A percentile compares a stretch with the other conserved stretches of the same genome.
phyloP scores from a whole-genome alignment of 2,888 invertebrate genomes.

The Sisyra nigra region DNA sequence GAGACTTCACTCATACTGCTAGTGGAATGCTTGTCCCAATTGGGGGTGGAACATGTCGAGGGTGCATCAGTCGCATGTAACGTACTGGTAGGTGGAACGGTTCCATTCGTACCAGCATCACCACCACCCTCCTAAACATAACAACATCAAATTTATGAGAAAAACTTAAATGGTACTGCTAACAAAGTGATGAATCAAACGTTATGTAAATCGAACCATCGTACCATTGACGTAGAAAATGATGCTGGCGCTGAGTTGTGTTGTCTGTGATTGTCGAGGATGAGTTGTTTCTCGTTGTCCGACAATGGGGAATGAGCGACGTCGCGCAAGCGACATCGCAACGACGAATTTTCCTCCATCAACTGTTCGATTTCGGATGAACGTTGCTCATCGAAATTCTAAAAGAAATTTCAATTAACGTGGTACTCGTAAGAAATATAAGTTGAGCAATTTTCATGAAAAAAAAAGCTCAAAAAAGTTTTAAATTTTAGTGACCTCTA shows the following conservation, averaged over 20 bases:
- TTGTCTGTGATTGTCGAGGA: conserved; percentile 47
- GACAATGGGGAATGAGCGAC: conserved; percentile 68
- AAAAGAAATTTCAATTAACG: conserved; percentile 6
- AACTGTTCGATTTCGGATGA: conserved; percentile 46
- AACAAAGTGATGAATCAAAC: neutral
- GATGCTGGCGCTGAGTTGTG: conserved; percentile 66
- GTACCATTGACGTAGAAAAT: conserved; percentile 35
- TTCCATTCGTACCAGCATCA: neutral
- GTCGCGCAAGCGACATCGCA: conserved; percentile 59
- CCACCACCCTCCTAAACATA: too few species aligned
- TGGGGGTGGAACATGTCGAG: conserved; percentile 59
- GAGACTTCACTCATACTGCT: conserved; percentile 78
- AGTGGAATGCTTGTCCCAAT: conserved; percentile 86
- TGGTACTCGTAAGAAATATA: neutral
- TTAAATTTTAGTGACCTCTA: too few species aligned
- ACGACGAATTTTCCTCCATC: conserved; percentile 58
- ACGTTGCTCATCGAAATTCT: conserved; percentile 41
- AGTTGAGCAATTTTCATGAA: too few species aligned
- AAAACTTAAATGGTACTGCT: neutral
- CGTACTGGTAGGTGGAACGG: neutral
- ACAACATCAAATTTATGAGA: neutral
- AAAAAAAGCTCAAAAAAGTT: too few species aligned
- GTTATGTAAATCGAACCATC: conserved; percentile 10
- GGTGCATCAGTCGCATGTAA: conserved; percentile 21
- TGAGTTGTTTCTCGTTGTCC: conserved; percentile 68